Conservation (phyloP, 2,888 invertebrate genomes). For the Eudiplozoon nipponicum region DNA sequence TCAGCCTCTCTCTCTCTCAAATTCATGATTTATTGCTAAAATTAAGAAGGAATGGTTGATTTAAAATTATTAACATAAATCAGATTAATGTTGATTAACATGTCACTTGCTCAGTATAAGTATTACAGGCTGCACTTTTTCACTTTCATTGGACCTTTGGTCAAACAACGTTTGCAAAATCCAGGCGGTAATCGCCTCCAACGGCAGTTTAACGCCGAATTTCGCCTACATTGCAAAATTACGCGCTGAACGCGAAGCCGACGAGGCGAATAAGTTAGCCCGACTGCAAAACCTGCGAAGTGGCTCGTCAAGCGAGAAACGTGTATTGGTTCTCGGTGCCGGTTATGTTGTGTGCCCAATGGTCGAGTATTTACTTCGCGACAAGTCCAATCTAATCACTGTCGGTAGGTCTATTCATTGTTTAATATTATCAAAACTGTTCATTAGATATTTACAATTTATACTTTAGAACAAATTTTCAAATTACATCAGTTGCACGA, state of each 20-base stretch:
- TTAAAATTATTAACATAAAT: too few relatives aligned
- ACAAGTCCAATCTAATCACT: conserved; percentile 45
- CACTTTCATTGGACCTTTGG: too few relatives aligned
- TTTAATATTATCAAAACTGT: too few relatives aligned
- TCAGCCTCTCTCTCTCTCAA: too few relatives aligned
- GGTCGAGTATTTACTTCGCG: conserved; percentile 60
- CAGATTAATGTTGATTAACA: too few relatives aligned
- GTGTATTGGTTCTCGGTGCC: conserved; percentile 62
- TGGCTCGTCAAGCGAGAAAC: conserved; percentile 28
- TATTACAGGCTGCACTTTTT: too few relatives aligned
- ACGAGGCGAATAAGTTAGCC: conserved; percentile 20
- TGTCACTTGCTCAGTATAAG: too few relatives aligned
- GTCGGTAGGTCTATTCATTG: conserved; percentile 34
- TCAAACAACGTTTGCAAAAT: too few relatives aligned
- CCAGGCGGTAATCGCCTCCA: conserved; percentile 75
- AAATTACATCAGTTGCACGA: too few relatives aligned
- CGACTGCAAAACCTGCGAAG: conserved; percentile 3
- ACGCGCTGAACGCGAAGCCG: conserved; percentile 37
- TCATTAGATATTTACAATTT: too few relatives aligned
- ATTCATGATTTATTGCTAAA: conserved; percentile 2
- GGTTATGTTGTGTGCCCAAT: conserved; percentile 71
- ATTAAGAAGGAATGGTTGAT: conserved; percentile 28
- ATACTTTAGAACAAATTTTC: too few relatives aligned
- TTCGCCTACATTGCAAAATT: conserved; percentile 76
- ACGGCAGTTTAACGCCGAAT: conserved; percentile 57